Evolutionary conservation across 2,113 vertebrate species (phyloP).

Genomic region (Catharus bicknelli): DNA sequence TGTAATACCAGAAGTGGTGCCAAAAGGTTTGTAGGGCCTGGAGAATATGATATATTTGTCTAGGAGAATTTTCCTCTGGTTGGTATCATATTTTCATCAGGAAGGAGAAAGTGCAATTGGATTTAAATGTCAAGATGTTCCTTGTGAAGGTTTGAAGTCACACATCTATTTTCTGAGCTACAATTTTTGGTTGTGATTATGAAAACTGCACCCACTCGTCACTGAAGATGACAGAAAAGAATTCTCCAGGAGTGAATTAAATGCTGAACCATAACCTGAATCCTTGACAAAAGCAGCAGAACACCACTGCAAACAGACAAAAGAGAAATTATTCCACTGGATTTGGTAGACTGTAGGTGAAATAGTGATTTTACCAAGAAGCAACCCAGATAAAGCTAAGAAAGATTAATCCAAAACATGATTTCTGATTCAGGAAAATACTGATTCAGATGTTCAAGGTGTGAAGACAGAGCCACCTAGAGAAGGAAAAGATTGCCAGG

Average conservation of each 20-base stretch:
- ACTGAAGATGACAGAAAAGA: constrained; percentile 21
- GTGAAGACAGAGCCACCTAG: background rate
- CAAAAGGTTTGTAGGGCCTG: constrained; percentile 26
- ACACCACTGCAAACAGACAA: background rate
- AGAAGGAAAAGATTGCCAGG: background rate
- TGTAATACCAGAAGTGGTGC: background rate
- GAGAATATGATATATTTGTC: constrained; percentile 64
- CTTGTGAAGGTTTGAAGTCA: constrained; percentile 62
- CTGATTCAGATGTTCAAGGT: background rate
- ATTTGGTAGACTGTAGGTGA: background rate
- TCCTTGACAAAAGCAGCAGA: background rate
- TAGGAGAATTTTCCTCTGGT: constrained; percentile 48
- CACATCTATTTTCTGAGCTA: constrained; percentile 71
- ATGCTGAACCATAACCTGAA: constrained; percentile 1
- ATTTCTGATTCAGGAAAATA: background rate
- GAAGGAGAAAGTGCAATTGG: constrained; percentile 80
- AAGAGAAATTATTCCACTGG: background rate
- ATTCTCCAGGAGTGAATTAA: constrained; percentile 36
- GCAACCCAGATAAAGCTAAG: background rate
- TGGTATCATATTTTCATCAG: constrained; percentile 72
- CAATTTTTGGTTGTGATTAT: constrained; percentile 60
- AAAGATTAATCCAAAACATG: background rate
- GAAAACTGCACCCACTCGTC: constrained; percentile 65
- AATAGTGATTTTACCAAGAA: background rate
- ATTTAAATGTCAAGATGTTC: constrained; percentile 85